These are phyloP conservation scores for Sphecodes monilicornis DNA, from an alignment of 2,888 invertebrate species.

Conservation along the genomic window DNA sequence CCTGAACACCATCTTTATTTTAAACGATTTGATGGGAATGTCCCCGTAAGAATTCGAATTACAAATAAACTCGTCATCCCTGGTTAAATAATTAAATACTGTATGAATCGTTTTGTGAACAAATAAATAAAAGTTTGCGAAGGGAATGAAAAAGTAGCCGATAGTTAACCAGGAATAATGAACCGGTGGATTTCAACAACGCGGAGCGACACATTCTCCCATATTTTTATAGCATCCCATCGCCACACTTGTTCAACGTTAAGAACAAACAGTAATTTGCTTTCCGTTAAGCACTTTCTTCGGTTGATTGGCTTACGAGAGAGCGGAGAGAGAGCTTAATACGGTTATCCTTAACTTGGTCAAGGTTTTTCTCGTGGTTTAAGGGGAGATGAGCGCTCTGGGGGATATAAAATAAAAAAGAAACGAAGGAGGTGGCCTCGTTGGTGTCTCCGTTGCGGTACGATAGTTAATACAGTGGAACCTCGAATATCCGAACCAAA, in stretches of 20 bases:
- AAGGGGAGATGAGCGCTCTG: slow-evolving; percentile 32
- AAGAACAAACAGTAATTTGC: slow-evolving; percentile 55
- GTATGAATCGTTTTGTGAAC: background rate
- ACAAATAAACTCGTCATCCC: too few species aligned
- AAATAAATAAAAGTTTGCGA: background rate
- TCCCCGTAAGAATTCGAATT: too few species aligned
- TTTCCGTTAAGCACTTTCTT: slow-evolving; percentile 56
- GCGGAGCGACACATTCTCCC: background rate
- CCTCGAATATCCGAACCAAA: too few species aligned
- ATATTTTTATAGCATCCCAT: slow-evolving; percentile 40
- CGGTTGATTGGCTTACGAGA: slow-evolving; percentile 54
- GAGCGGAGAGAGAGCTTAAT: slow-evolving; percentile 48
- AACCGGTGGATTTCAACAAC: background rate
- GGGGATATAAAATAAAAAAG: slow-evolving; percentile 23
- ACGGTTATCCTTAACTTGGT: slow-evolving; percentile 65
- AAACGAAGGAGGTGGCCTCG: slow-evolving; percentile 4
- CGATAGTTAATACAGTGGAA: too few species aligned
- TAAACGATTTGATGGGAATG: too few species aligned
- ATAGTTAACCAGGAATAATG: too few species aligned
- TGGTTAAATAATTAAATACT: slow-evolving; percentile 4
- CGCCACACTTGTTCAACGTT: slow-evolving; percentile 38
- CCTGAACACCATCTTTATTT: too few species aligned
- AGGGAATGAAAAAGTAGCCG: background rate
- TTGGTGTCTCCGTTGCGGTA: slow-evolving; percentile 1
- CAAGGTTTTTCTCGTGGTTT: slow-evolving; percentile 62